These are phyloP conservation scores for Galbula dea DNA, from an alignment of 2,113 vertebrate genomes.

Conservation along the genomic window DNA sequence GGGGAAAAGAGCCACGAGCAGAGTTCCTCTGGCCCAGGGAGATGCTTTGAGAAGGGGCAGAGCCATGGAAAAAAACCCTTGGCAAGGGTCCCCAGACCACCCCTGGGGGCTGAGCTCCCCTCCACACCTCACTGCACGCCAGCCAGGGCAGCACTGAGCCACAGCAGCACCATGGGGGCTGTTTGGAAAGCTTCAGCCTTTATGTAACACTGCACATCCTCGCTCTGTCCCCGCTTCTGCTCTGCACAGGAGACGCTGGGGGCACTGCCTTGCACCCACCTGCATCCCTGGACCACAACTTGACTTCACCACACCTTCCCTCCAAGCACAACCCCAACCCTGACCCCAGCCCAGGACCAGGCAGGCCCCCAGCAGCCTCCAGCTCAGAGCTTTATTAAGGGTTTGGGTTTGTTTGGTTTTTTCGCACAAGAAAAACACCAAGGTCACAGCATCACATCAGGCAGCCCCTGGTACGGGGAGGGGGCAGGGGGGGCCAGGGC, in stretches of 20 bases:
- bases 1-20: not conserved
- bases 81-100: not conserved
- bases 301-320: fast-evolving
- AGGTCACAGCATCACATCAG: not conserved
- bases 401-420: not conserved
- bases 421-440: not conserved
- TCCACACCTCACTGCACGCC: not conserved
- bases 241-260: fast-evolving
- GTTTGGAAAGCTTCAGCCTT: not conserved
- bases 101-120: not conserved
- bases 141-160: fast-evolving
- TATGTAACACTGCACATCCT: not conserved
- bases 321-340: not conserved
- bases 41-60: not conserved
- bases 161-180: not conserved
- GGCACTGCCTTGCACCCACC: not conserved
- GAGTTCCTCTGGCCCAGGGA: not conserved
- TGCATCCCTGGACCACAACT: fast-evolving
- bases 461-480: not conserved
- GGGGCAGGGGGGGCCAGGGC: not conserved
- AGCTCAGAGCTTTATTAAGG: slow-evolving; percentile 74
- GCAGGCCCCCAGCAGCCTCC: not conserved
- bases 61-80: not conserved
- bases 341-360: not conserved
- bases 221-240: not conserved